Evolutionary conservation across 2,797 vertebrate genomes (phyloP), one percentile per base, ranked within the genome.

Genomic region (Poecilia picta): DNA sequence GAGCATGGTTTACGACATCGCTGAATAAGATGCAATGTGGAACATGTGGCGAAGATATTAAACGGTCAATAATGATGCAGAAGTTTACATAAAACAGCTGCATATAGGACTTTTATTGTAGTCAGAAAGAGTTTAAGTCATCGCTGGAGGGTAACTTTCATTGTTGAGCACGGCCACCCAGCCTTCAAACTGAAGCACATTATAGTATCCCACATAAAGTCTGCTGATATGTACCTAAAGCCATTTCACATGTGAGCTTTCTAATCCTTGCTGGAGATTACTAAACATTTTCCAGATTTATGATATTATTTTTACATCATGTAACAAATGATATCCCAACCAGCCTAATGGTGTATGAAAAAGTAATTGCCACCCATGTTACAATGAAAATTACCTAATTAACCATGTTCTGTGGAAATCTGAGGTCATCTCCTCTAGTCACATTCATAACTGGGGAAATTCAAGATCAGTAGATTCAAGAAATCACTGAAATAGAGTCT

Each of bases 91-190:
- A 28, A 77, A 81, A 39, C 73, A 77, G 82, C 70, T 73, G 80
- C 77, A 83, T 64, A 79, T 85, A 75, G 57, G 49, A 36, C 41
- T 77, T 70, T n/a, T 62, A 74, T 76, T 87, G 78, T 81, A 71
- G 75, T 77, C 59, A 46, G 75, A 81, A 8, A 72, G 77, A 68
- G 49, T 80, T 82, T 75, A 62, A 62, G 76, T 45, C 59, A 78
- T 81, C 62, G 78, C 73, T 33, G 43, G 75, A 77, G 79, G 81
- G 84, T 70, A 45, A 80, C 57, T 78, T 88, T 78, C 57, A 83
- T 84, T 83, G 78, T 33, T 0, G 28, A 68, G 36, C 31, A 20
- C 10, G 82, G 55, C 83, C 89, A 90, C 84, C 85, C 81, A 82
- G 74, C 46, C 45, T 82, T 36, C 23, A 49, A 64, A 75, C 72